Percentiles rank a stretch among this genome's conserved stretches.
Evolutionary conservation across 2,113 vertebrate genomes (phyloP).

Genomic region (Rostratula benghalensis): DNA sequence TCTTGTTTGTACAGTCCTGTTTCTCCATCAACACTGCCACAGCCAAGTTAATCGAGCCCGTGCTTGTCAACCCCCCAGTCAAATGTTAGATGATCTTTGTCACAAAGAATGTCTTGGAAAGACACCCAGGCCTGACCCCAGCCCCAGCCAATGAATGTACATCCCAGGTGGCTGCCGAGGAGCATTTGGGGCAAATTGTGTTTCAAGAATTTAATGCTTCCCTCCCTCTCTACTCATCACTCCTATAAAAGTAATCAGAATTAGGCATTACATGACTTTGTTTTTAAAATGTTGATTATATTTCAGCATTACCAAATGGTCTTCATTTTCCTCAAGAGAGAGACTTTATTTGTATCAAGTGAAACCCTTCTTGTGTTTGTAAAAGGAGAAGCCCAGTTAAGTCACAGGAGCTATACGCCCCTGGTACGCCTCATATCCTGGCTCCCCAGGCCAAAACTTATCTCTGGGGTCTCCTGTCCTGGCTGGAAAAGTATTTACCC

Average conservation of each 20-base stretch:
- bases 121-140: not conserved
- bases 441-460: not conserved
- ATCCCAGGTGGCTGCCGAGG: not conserved
- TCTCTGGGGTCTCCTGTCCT: not conserved
- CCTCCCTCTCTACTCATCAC: not conserved
- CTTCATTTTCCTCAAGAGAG: not conserved
- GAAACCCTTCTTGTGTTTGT: not conserved
- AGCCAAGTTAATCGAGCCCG: not conserved
- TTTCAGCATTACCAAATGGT: not conserved
- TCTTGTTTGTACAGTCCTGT: not conserved
- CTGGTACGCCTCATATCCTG: not conserved
- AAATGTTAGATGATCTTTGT: not conserved
- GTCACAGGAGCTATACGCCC: not conserved
- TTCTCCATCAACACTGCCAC: not conserved
- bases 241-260: not conserved
- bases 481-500: not conserved
- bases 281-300: not conserved
- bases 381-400: not conserved
- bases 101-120: constrained; percentile 1
- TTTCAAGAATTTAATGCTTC: not conserved
- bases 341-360: not conserved
- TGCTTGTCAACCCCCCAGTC: not conserved
- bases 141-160: not conserved
- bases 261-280: not conserved
- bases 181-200: not conserved